These are phyloP conservation scores for Frankliniella intonsa DNA, from an alignment of 2,888 invertebrate species.

Conservation along the genomic window DNA sequence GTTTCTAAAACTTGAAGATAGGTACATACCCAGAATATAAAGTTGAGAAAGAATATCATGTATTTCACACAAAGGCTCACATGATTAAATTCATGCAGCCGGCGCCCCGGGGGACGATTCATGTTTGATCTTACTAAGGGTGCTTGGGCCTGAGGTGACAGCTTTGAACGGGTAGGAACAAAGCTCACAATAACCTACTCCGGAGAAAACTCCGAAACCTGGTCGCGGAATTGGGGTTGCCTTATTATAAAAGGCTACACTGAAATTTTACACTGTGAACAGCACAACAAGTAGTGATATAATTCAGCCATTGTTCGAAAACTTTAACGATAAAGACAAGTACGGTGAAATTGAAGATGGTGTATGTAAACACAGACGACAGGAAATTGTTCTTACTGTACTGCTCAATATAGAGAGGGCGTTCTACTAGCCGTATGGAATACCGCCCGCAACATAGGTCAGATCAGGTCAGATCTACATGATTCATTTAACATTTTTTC, in stretches of 20 bases:
- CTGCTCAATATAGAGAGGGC: too few relatives aligned
- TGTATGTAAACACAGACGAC: too few relatives aligned
- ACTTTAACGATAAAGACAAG: too few relatives aligned
- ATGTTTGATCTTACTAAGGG: background rate
- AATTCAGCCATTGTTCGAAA: too few relatives aligned
- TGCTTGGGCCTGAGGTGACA: background rate
- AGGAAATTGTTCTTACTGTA: too few relatives aligned
- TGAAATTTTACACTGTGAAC: too few relatives aligned
- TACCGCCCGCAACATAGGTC: too few relatives aligned
- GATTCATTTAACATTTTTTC: too few relatives aligned
- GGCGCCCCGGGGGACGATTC: background rate
- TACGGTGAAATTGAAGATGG: too few relatives aligned
- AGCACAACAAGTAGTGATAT: too few relatives aligned
- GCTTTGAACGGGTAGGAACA: background rate
- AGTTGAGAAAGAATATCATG: constrained; percentile 82
- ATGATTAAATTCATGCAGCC: constrained; percentile 64
- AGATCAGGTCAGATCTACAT: too few relatives aligned
- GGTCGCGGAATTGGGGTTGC: background rate
- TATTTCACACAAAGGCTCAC: constrained; percentile 86
- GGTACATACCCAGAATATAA: constrained; percentile 79
- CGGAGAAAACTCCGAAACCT: background rate
- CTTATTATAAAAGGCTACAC: background rate
- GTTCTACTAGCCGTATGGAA: too few relatives aligned
- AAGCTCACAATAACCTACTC: background rate
- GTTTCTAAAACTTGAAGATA: background rate